phyloP scores from a whole-genome alignment of 2,888 invertebrate genomes.

The Salticus scenicus region DNA sequence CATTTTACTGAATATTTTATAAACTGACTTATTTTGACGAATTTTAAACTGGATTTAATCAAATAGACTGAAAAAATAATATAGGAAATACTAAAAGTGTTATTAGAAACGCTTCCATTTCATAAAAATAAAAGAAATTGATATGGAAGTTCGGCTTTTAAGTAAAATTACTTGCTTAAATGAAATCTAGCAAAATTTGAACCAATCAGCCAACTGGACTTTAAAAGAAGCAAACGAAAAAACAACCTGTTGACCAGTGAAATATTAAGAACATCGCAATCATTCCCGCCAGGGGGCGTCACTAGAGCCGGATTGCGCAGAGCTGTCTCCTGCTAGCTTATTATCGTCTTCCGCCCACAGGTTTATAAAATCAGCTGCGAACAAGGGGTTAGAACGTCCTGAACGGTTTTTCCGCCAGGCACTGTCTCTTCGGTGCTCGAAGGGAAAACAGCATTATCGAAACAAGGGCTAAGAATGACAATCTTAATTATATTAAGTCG shows the following conservation, averaged over 20 bases:
- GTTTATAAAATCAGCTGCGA: not conserved
- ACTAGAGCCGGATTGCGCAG: not conserved
- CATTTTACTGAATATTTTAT: too few species aligned
- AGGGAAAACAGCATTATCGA: not conserved
- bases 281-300: not conserved
- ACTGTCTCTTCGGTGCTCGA: not conserved
- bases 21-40: too few species aligned
- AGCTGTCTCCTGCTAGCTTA: not conserved
- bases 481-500: not conserved
- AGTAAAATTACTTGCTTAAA: too few species aligned
- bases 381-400: slow-evolving; percentile 7
- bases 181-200: too few species aligned
- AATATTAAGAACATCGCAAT: not conserved
- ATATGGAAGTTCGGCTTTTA: too few species aligned
- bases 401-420: not conserved
- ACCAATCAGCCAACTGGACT: too few species aligned
- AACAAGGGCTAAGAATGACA: not conserved
- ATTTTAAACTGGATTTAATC: too few species aligned
- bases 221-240: too few species aligned
- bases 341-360: slow-evolving; percentile 17
- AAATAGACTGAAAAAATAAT: too few species aligned
- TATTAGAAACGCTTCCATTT: too few species aligned
- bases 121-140: too few species aligned
- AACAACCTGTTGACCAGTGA: slow-evolving; percentile 12
- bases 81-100: too few species aligned